Evolutionary conservation across 2,888 invertebrate genomes (phyloP), one percentile per base, ranked within the genome.

Genomic region (Stomorhina lunata): DNA sequence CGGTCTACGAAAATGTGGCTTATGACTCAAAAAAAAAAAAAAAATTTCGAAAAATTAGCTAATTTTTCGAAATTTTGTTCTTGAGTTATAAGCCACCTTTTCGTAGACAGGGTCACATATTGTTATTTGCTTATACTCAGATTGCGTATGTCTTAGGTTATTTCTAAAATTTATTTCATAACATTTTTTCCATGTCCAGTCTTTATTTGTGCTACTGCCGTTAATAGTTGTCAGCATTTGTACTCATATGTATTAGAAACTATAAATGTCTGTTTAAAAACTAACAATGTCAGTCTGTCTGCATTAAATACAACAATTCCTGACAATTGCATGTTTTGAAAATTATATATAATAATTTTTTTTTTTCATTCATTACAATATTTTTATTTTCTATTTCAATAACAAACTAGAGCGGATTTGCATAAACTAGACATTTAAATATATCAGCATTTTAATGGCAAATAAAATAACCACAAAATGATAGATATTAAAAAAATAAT

Each of bases 391-490:
- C 43, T 50, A 73, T 59, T 80, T 73, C 25, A 72, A 32, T 73
- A 59, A 32, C 40, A 72, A 73, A 80, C 66, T 80, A 45, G 72
- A 73, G 53, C 72, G 79, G 66, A 80, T 72, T 72, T 80, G 50
- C 66, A 73, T 43, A 59, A 10, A 65, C 65, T 45, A 32, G 2
- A 59, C 29, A 71, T 65, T 72, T 40, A 15, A 53, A 48, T 50
- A n/a, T 32, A 34, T n/a, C 15, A 50, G 37, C 12, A 22, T 27
- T 12, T 37, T 22, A 63, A 59, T 25, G 45, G 25, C 17, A 17
- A 15, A 45, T n/a, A 45, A 45, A 6, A 1, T 20, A 5, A 45
- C 15, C 9, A 45, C 2, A 15, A n/a, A 40, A 40, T n/a, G n/a
- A n/a, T n/a, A n/a, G n/a, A 40, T 10, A 40, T n/a, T 2, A n/a